Conservation (phyloP, 2,797 vertebrate genomes). For the Sardinella longiceps region DNA sequence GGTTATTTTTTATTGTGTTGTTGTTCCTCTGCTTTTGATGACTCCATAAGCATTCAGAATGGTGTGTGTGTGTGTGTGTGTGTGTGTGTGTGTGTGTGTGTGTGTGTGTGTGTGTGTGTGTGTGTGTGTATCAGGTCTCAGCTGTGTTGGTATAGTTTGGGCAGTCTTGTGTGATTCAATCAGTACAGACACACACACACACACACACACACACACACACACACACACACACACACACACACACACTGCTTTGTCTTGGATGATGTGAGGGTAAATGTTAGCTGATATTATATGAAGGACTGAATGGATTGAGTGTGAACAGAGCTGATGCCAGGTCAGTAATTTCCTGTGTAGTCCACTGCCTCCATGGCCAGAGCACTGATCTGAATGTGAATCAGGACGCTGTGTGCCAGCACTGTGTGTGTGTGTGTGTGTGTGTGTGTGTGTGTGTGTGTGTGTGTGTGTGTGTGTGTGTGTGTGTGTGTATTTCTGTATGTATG, state of each 20-base stretch:
- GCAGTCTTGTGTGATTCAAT: neutral
- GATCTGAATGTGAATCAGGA: constrained; percentile 11
- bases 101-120: neutral
- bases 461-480: neutral
- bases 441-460: neutral
- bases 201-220: too few relatives aligned
- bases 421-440: neutral
- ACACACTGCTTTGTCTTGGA: too few relatives aligned
- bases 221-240: too few relatives aligned
- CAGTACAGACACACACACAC: too few relatives aligned
- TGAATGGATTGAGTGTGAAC: neutral
- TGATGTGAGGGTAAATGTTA: too few relatives aligned
- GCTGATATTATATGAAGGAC: neutral
- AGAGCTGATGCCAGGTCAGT: neutral
- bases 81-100: too few relatives aligned
- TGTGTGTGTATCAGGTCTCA: neutral
- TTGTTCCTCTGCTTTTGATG: too few relatives aligned
- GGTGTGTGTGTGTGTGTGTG: too few relatives aligned
- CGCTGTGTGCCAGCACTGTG: neutral
- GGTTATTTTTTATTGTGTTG: too few relatives aligned
- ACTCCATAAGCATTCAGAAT: too few relatives aligned
- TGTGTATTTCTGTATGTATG: neutral
- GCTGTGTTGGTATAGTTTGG: neutral
- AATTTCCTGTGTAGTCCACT: neutral
- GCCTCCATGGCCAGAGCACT: neutral